Evolutionary conservation across 2,888 invertebrate species (phyloP), one percentile per base, ranked within the genome.

Genomic region (Xestobium rufovillosum): DNA sequence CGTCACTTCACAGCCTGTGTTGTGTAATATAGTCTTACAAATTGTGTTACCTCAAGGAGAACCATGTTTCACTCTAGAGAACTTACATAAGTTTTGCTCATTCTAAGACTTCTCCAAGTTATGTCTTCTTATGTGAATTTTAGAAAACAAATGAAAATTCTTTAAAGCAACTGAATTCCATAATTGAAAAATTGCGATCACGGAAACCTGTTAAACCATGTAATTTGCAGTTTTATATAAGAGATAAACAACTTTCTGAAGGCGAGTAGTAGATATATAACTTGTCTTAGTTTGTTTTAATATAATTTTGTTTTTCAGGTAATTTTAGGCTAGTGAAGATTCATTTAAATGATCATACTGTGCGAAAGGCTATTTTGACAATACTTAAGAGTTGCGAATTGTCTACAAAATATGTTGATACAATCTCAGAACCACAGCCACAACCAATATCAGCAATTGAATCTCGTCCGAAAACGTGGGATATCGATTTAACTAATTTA

Each of bases 121-220:
- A 38, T 41, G 34, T 38, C 4, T 39, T 43, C 40, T 46, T 57
- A 41, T n/a, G n/a, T n/a, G n/a, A n/a, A n/a, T 68, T 75, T 29
- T 65, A 92, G 83, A 77, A 76, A 47, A 79, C 83, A 1, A 95
- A 95, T 72, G 94, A 95, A 66, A 80, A 86, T 55, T 92, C 92
- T 0, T 63, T 94, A 41, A 90, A 94, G 62, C 79, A 83, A 50
- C 67, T 94, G 33, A 92, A 91, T 66, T 84, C 84, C 14, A 77
- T 89, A 55, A 68, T 95, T 50, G 85, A 90, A 63, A 78, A 77
- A 14, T 71, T 91, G 36, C 82, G 85, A 54, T 70, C 78, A 51
- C 73, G 76, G 51, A 70, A 71, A 45, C 69, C 70, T 31, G 67
- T 77, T 29, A 61, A 71, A 33, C 74, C 78, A 10, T 71, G 79